phyloP scores from a whole-genome alignment of 64 coral and sea anemone genomes.

The Porites australiensis region DNA sequence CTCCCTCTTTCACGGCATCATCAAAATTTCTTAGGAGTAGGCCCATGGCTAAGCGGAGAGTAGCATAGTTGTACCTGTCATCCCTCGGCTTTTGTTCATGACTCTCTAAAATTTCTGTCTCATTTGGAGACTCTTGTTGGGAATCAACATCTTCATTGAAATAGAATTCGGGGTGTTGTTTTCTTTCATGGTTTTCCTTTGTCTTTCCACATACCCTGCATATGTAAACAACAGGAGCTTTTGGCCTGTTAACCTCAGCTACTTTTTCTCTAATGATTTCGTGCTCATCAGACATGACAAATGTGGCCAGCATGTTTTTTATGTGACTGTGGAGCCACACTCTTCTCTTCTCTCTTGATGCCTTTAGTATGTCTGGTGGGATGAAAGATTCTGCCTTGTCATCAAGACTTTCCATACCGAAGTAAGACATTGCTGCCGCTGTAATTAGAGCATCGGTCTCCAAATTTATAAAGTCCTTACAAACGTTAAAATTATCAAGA shows the following conservation, averaged over 20 bases:
- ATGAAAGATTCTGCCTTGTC: conserved; percentile 14
- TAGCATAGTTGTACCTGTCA: conserved; percentile 58
- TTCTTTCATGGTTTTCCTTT: conserved; percentile 23
- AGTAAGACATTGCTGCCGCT: conserved; percentile 53
- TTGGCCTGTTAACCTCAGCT: neutral
- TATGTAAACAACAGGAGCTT: neutral
- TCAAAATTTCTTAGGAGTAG: conserved; percentile 62
- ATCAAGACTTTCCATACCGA: conserved; percentile 38
- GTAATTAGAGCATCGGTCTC: conserved; percentile 74
- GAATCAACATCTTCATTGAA: neutral
- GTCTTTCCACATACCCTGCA: conserved; percentile 58
- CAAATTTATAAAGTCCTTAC: conserved; percentile 69
- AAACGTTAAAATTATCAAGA: conserved; percentile 64
- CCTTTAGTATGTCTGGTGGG: conserved; percentile 19
- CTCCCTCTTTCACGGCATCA: conserved; percentile 72
- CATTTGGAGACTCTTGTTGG: neutral
- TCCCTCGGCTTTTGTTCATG: neutral
- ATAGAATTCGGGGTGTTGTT: neutral
- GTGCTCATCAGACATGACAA: conserved; percentile 52
- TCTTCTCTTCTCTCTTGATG: neutral
- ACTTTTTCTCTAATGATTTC: neutral
- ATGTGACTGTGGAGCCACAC: conserved; percentile 69
- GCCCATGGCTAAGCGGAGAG: conserved; percentile 9
- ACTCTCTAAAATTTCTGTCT: neutral
- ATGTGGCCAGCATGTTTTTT: conserved; percentile 18